Conservation (phyloP, 2,888 invertebrate species). For the Mythimna vitellina region DNA sequence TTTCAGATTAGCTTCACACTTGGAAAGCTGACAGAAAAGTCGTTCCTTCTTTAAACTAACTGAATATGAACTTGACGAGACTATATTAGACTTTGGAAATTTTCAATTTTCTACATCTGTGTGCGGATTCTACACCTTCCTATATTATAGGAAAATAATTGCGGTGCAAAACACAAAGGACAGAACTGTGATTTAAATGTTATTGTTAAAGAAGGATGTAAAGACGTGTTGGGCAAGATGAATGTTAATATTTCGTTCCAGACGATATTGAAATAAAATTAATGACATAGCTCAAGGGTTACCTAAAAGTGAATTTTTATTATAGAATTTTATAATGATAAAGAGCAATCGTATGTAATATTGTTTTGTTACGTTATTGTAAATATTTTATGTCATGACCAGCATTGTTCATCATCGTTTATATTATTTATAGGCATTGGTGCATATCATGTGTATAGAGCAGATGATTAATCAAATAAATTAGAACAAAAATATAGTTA, state of each 20-base stretch:
- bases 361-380: slow-evolving; percentile 77
- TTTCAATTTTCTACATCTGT: slow-evolving; percentile 47
- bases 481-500: slow-evolving; percentile 87
- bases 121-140: slow-evolving; percentile 63
- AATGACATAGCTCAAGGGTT: slow-evolving; percentile 77
- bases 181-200: slow-evolving; percentile 84
- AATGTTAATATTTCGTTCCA: slow-evolving; percentile 66
- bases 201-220: slow-evolving; percentile 73
- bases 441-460: slow-evolving; percentile 91
- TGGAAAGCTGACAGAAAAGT: slow-evolving; percentile 29
- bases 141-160: slow-evolving; percentile 66
- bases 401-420: slow-evolving; percentile 84
- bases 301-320: slow-evolving; percentile 69
- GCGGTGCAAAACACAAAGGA: slow-evolving; percentile 72
- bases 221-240: slow-evolving; percentile 65
- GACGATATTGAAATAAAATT: slow-evolving; percentile 65
- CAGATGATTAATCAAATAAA: slow-evolving; percentile 91
- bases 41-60: slow-evolving; percentile 37
- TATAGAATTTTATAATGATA: slow-evolving; percentile 76
- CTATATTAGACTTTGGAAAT: slow-evolving; percentile 42
- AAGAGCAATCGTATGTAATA: slow-evolving; percentile 79
- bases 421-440: slow-evolving; percentile 90
- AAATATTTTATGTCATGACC: slow-evolving; percentile 83
- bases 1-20: slow-evolving; percentile 33
- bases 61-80: slow-evolving; percentile 20